Base-by-base conservation (phyloP, 2,888 invertebrate genomes). In the Dendrolimus houi region DNA sequence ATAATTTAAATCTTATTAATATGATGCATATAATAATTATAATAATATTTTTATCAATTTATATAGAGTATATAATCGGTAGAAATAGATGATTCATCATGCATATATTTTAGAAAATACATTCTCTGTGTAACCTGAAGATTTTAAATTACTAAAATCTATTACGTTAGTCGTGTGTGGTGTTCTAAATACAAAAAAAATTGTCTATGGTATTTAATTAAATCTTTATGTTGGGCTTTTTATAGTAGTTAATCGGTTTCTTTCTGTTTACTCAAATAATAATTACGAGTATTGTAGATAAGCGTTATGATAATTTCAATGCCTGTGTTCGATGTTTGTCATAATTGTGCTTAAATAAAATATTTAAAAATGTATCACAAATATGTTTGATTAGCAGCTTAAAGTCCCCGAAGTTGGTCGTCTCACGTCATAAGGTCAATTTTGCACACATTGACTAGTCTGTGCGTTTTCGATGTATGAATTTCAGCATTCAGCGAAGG, bases 381-480 rank as follows among this genome's bases (percentile, higher is more conserved):
- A 63, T 64, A 72, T 81, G 71, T 83, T 81, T 75, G 63, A 68
- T 69, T 67, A 62, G 62, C 62, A 56, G 61, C 54, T 59, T 64
- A 59, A 66, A 67, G 63, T 64, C 64, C 58, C 61, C 40, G 59
- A 56, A 55, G 60, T 58, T 59, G 55, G 63, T 53, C 56, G 61
- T 29, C 29, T 14, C 63, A 62, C 66, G 62, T 64, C 65, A 65
- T 65, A 78, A 62, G 77, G 80, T 70, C 62, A 61, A 66, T 77
- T 86, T 87, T 88, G 87, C 88, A 87, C 88, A 87, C 87, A 87
- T 88, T 87, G 86, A 65, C 68, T 82, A 75, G 79, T 69, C 68
- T 72, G 76, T 81, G 73, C 69, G 68, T 72, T 67, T 76, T 73
- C 79, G 72, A 76, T 80, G 66, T 81, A 74, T 75, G 68, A 68